A percentile compares a stretch with the other conserved stretches of the same genome.
phyloP scores from a whole-genome alignment of 2,113 vertebrate species.

The Sinocyclocheilus grahami region DNA sequence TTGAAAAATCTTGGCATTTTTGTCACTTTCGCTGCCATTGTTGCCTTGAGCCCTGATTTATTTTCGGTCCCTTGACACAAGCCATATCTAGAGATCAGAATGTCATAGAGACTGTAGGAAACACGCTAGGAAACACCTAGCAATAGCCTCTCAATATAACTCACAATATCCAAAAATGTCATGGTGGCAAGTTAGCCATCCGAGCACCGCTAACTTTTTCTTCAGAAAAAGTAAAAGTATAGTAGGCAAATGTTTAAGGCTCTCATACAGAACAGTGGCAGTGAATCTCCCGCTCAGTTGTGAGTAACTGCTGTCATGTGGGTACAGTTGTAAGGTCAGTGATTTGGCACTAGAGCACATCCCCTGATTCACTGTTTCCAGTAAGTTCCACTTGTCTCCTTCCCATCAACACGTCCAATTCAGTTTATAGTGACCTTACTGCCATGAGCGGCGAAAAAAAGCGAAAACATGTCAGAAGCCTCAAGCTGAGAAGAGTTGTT shows the following conservation, averaged over 20 bases:
- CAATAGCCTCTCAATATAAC: background rate
- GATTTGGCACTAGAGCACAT: slow-evolving; percentile 29
- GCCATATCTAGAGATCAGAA: background rate
- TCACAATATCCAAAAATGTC: background rate
- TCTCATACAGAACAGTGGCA: background rate
- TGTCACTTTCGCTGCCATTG: background rate
- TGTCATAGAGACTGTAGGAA: background rate
- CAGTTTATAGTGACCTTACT: slow-evolving; percentile 31
- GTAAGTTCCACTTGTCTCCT: slow-evolving; percentile 29
- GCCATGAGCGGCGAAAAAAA: slow-evolving; percentile 25
- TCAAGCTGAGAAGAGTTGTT: slow-evolving; percentile 29
- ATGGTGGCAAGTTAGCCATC: background rate
- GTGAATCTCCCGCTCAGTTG: background rate
- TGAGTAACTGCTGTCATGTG: slow-evolving; percentile 6
- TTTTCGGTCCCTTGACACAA: background rate
- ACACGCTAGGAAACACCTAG: background rate
- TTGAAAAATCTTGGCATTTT: background rate
- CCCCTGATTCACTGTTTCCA: slow-evolving; percentile 45
- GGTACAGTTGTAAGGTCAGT: slow-evolving; percentile 30
- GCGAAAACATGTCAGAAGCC: slow-evolving; percentile 8
- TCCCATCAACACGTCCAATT: slow-evolving; percentile 39
- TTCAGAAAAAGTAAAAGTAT: background rate
- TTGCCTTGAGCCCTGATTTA: background rate
- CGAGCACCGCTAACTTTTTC: background rate
- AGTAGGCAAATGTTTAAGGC: background rate